Evolutionary conservation across 2,888 invertebrate species (phyloP), one percentile per base, ranked within the genome.

Genomic region (Beris morrisii): DNA sequence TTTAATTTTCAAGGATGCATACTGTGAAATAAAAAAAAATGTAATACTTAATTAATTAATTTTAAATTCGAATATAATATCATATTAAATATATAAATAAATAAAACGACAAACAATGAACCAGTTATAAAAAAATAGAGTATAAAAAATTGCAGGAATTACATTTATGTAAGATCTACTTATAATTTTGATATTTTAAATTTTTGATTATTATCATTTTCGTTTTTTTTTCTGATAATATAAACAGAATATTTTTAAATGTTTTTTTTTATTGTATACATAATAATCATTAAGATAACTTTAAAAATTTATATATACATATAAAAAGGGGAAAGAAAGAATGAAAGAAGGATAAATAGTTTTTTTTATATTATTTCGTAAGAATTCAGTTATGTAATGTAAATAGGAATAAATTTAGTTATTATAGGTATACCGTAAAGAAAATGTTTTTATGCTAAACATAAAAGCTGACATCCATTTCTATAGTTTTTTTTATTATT

Each of bases 141-240:
- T n/a, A 58, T 45, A 46, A 30, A 58, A n/a, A 38, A 45, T 58
- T 58, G 58, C 58, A 58, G 58, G 58, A 58, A 58, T 58, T 58
- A 58, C 6, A 12, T 45, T 30, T 58, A 58, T 38, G 38, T 38
- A 38, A 38, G 38, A 7, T 38, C 38, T 38, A 38, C 38, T 38
- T 38, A 38, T 22, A 22, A 22, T 22, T 22, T 22, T 22, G 22
- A 22, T 22, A 22, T 22, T 22, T 22, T 22, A 22, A 22, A 22
- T 22, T 22, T 22, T 22, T 22, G 22, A 22, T 22, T 22, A 22
- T 22, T 22, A 22, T 22, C 22, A 22, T 38, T 9, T 38, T 38
- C 5, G 38, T 38, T 38, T 38, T 38, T 7, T 38, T 5, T 38
- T 38, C 9, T 38, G 5, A 38, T 38, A 38, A 3, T 38, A 38